Base-by-base conservation (phyloP, 2,888 invertebrate genomes). In the Drosophila quinaria region DNA sequence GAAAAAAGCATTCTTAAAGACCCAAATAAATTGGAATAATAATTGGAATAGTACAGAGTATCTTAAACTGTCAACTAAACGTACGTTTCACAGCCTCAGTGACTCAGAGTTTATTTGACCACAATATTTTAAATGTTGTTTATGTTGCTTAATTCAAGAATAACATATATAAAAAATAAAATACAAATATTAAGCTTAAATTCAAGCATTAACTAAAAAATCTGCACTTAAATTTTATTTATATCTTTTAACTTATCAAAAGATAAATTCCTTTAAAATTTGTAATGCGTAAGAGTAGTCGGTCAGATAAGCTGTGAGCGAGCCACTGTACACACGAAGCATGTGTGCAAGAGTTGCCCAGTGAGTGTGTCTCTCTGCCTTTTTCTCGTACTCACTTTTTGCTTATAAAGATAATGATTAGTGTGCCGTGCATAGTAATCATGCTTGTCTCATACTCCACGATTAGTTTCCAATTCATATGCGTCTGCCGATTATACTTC, bases 371-470 rank as follows among this genome's bases (percentile, higher is more conserved):
- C 47, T 13, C 54, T 33, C 3, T 35, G 47, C 19, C 9, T 47
- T 15, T 11, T 11, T 42, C 1, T 33, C 42, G 13, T 44, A 31
- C 37, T 41, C 15, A 44, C 50, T 51, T 54, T 35, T 60, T 41
- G 54, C 37, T 44, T 33, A 56, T 50, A 64, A 70, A 75, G 70
- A 87, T 91, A 91, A 90, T 90, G 90, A 90, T 91, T 87, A 88
- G 87, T 91, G 91, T 90, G 90, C 80, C 85, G 80, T 79, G 91
- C 86, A 90, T 91, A 90, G 85, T 90, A 91, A 90, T 89, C 78
- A 81, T 70, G 69, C 46, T 58, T 15, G 47, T 72, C 68, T 73
- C 68, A 73, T 75, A 77, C 77, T 73, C 78, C 70, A 77, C 87
- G 83, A 86, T 83, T 86, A 83, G 83, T 81, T 88, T 79, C 79